Base-by-base conservation (phyloP, 2,888 invertebrate genomes). In the Hoplodrina blanda region DNA sequence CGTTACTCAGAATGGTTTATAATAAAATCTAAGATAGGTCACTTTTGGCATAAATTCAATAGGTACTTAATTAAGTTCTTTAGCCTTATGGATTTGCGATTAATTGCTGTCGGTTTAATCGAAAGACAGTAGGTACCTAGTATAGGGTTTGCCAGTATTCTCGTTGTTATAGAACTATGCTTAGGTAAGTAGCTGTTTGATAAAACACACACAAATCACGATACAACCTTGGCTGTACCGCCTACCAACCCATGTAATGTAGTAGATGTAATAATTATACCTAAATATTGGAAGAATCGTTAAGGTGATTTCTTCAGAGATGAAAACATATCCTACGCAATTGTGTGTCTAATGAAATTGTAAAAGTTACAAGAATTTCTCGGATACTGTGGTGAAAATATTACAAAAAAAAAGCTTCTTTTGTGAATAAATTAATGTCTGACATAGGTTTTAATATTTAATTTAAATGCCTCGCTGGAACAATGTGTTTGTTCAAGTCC, bases 361-460 rank as follows among this genome's bases (percentile, higher is more conserved):
- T 49, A 10, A 19, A 17, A 20, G n/a, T 49, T 30, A 49, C 46
- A 41, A 54, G 37, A 75, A 75, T 41, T 37, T 20, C n/a, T 33
- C n/a, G 13, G n/a, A 30, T 13, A 15, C 13, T 44, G 25, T 49
- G 19, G 19, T 20, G 68, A 11, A 41, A 50, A 46, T 52, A 13
- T 25, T 17, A 46, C 5, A 19, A 56, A 44, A 44, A 37, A 53
- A 0, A 70, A 53, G 10, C 15, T 52, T 1, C 11, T 61, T 15
- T 41, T 37, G 15, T 72, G 37, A 52, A 56, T 56, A 56, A 30
- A 73, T 49, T 25, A 50, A 70, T 20, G 13, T n/a, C 13, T 78
- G 49, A 57, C 71, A 33, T 77, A 60, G 52, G 19, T 55, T 64
- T 65, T 59, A 57, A 59, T 61, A 64, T 64, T 79, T 68, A 59